phyloP scores from a whole-genome alignment of 2,888 invertebrate genomes.

The Epinotia nisella region DNA sequence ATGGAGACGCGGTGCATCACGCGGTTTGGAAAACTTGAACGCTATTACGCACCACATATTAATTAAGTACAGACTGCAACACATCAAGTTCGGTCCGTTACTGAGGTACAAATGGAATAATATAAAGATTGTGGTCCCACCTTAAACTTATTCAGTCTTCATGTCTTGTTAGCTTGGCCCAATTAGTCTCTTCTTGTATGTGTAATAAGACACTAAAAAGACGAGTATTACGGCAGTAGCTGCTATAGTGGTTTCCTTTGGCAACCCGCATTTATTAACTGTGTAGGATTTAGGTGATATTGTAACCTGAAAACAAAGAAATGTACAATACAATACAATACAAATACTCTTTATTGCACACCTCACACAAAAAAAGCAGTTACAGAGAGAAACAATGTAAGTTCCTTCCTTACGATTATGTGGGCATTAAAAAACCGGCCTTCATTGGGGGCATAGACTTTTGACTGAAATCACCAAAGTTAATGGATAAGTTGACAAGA shows the following conservation, averaged over 20 bases:
- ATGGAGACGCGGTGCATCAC: not conserved
- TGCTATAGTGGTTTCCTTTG: constrained; percentile 66
- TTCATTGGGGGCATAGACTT: not conserved
- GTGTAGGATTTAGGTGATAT: constrained; percentile 64
- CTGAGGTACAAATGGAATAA: not conserved
- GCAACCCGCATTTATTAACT: constrained; percentile 70
- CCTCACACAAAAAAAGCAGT: too few relatives aligned
- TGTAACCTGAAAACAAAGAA: constrained; percentile 64
- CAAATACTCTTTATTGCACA: too few relatives aligned
- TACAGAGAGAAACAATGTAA: too few relatives aligned
- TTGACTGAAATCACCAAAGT: too few relatives aligned
- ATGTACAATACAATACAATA: too few relatives aligned
- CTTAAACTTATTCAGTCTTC: constrained; percentile 26
- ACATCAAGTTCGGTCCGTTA: not conserved
- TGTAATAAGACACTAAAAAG: constrained; percentile 52
- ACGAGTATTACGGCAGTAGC: constrained; percentile 62
- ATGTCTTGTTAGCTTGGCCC: constrained; percentile 52
- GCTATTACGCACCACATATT: not conserved
- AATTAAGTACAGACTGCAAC: not conserved
- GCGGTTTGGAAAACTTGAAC: not conserved
- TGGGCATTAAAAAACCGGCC: not conserved
- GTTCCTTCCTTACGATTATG: not conserved
- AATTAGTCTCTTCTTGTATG: constrained; percentile 52
- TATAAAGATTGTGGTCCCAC: constrained; percentile 13
- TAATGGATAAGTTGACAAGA: too few relatives aligned